Percentiles rank a stretch among this genome's conserved stretches.
Conservation (phyloP, 2,113 vertebrate species). For the Oceanites oceanicus region DNA sequence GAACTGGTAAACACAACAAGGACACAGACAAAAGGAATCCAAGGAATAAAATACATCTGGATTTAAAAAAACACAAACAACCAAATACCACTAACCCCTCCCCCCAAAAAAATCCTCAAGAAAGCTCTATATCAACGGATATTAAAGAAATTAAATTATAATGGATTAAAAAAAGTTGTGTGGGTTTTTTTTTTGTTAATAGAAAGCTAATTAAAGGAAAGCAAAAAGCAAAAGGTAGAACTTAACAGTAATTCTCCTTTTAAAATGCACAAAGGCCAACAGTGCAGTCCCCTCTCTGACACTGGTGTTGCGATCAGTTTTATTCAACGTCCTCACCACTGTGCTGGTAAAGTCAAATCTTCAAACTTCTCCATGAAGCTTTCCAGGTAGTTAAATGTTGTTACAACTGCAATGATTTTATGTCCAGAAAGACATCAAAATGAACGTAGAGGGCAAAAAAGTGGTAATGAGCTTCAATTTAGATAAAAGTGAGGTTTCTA, state of each 20-base stretch:
- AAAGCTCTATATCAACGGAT: neutral
- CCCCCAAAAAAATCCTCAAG: neutral
- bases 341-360: neutral
- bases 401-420: neutral
- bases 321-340: neutral
- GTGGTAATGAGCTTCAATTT: neutral
- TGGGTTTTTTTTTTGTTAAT: neutral
- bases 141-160: neutral
- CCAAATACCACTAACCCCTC: neutral
- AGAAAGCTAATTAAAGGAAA: neutral
- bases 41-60: neutral
- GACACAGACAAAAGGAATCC: neutral
- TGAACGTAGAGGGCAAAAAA: neutral
- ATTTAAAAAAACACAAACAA: neutral
- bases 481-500: neutral
- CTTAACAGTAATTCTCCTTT: neutral
- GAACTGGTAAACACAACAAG: neutral
- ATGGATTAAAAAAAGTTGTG: neutral
- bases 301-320: neutral
- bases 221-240: neutral
- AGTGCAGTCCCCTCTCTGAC: neutral
- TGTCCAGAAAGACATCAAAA: neutral
- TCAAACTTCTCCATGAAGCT: neutral
- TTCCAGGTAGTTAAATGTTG: neutral
- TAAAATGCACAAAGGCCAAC: neutral